These are phyloP conservation scores for Aromia moschata DNA, from an alignment of 2,888 invertebrate species.

Conservation along the genomic window DNA sequence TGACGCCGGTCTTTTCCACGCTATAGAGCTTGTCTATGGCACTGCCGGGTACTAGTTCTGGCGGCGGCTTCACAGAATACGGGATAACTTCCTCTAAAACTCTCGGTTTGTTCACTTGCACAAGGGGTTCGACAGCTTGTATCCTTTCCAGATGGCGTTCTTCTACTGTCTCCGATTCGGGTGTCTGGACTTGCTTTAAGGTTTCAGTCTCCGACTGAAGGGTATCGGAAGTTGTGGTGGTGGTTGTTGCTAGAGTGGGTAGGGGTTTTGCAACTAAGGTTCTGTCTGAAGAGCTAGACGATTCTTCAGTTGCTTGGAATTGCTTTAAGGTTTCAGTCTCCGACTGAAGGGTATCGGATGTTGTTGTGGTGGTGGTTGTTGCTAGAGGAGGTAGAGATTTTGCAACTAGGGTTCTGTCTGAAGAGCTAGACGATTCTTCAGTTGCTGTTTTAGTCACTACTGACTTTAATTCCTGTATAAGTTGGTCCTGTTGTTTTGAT, in stretches of 20 bases:
- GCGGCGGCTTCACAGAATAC: constrained; percentile 47
- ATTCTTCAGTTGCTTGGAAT: constrained; percentile 43
- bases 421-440: constrained; percentile 22
- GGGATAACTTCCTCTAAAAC: constrained; percentile 50
- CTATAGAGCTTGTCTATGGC: constrained; percentile 51
- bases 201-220: constrained; percentile 40
- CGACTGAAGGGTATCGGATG: constrained; percentile 25
- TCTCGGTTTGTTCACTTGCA: constrained; percentile 49
- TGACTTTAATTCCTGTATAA: constrained; percentile 37
- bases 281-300: constrained; percentile 26
- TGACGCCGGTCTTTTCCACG: constrained; percentile 48
- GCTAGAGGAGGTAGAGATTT: constrained; percentile 29
- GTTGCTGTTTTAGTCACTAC: constrained; percentile 50
- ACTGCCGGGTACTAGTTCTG: constrained; percentile 50
- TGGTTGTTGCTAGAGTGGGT: constrained; percentile 34
- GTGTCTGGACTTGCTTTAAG: constrained; percentile 43
- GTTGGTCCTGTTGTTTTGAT: constrained; percentile 33
- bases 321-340: constrained; percentile 45
- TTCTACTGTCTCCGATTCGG: constrained; percentile 44
- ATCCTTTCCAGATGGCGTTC: constrained; percentile 43
- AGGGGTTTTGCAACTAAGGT: constrained; percentile 23
- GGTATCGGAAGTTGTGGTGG: constrained; percentile 32
- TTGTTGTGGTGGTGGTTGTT: constrained; percentile 38
- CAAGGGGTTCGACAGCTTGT: constrained; percentile 51
- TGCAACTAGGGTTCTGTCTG: constrained; percentile 25